These are phyloP conservation scores for Rhizoglyphus robini DNA, from an alignment of 1,140 invertebrate species.

Conservation along the genomic window DNA sequence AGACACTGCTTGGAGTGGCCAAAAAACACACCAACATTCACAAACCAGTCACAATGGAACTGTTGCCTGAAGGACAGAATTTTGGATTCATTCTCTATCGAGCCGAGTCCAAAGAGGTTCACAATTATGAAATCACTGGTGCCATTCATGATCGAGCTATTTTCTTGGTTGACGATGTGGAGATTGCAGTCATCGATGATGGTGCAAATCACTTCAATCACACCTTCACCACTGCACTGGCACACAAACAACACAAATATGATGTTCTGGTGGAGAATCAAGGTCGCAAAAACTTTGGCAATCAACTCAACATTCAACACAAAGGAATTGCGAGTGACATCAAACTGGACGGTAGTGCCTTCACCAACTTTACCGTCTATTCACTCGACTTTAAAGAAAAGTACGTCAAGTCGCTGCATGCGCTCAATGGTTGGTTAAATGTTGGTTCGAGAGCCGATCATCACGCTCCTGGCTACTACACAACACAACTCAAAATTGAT, in stretches of 20 bases:
- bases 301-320: neutral
- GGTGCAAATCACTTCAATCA: constrained; percentile 3
- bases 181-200: neutral
- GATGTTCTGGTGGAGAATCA: constrained; percentile 26
- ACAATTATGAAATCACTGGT: neutral
- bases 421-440: neutral
- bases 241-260: neutral
- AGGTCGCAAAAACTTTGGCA: constrained; percentile 23
- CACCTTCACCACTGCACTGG: constrained; percentile 24
- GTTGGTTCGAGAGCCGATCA: neutral
- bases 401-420: neutral
- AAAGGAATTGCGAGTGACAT: neutral
- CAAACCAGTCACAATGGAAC: constrained; percentile 1
- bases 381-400: neutral
- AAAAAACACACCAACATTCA: no score
- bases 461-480: no score
- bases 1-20: no score
- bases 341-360: neutral
- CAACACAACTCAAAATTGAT: no score
- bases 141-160: constrained; percentile 8
- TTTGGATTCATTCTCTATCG: constrained; percentile 14
- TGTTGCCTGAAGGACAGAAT: neutral
- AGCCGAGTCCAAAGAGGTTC: neutral
- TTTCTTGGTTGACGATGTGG: neutral
- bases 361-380: neutral